Percentiles rank a stretch among this genome's conserved stretches.
Conservation (phyloP, 2,888 invertebrate genomes). For the Aleiodes testaceus region DNA sequence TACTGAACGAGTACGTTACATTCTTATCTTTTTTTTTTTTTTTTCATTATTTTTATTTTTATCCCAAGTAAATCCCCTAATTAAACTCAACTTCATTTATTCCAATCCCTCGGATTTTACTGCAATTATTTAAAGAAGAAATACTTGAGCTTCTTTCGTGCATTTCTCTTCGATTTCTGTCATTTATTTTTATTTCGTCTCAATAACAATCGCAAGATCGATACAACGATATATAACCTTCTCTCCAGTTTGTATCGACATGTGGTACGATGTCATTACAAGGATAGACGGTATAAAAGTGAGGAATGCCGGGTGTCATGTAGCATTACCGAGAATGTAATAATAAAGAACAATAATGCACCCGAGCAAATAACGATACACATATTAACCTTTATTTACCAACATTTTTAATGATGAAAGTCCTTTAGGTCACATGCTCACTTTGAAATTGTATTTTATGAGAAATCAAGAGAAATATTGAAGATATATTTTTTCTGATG, state of each 20-base stretch:
- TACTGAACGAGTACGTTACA: slow-evolving; percentile 46
- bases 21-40: slow-evolving; percentile 31
- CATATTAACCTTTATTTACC: slow-evolving; percentile 24
- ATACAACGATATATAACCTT: slow-evolving; percentile 39
- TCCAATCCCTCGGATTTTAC: neutral
- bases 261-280: slow-evolving; percentile 47
- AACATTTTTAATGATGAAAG: slow-evolving; percentile 4
- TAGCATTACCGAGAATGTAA: slow-evolving; percentile 47
- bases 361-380: slow-evolving; percentile 19
- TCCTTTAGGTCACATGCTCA: too few species aligned
- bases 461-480: too few species aligned
- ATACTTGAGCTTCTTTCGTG: neutral
- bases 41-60: slow-evolving; percentile 34
- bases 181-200: neutral
- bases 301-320: slow-evolving; percentile 51
- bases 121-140: neutral
- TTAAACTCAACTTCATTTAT: slow-evolving; percentile 18
- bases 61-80: slow-evolving; percentile 17
- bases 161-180: neutral
- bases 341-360: slow-evolving; percentile 32
- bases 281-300: slow-evolving; percentile 48
- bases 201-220: slow-evolving; percentile 51
- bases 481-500: too few species aligned
- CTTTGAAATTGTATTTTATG: too few species aligned
- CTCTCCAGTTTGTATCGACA: slow-evolving; percentile 33